Evolutionary conservation across 2,888 invertebrate genomes (phyloP), one percentile per base, ranked within the genome.

Genomic region (Smittia aterrima): DNA sequence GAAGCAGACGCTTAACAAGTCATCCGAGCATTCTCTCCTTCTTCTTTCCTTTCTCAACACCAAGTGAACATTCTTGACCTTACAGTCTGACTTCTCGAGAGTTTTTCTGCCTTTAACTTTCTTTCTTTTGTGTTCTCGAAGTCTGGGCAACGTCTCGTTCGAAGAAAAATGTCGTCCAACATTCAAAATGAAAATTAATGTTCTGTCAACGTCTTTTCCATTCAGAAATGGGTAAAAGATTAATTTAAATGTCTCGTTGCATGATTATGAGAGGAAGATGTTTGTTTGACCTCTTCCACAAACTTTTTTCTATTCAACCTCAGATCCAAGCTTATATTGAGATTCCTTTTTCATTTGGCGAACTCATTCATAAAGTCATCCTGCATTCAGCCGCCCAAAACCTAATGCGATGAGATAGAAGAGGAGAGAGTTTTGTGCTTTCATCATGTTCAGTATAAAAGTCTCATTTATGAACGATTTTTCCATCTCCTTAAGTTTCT

Each of bases 101-200:
- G 2, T 58, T 58, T 58, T 22, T 16, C 1, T 22, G 27, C 20
- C 22, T 58, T 22, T 4, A 58, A 22, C 58, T 58, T 58, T 58
- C 16, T 53, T 4, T n/a, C 13, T 58, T 24, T 58, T 16, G 20
- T 58, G 20, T 7, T 47, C n/a, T n/a, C n/a, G n/a, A n/a, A 16
- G 53, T 18, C n/a, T 18, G 18, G 58, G 6, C 58, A 58, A 9
- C 58, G n/a, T 58, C 22, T 18, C n/a, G n/a, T n/a, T n/a, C 58
- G 18, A 58, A 11, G 47, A 16, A 27, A 64, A 25, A 27, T 1
- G 58, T n/a, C n/a, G n/a, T n/a, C 24, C 24, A 58, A 20, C 27
- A 25, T 13, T n/a, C 25, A 27, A 20, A 64, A 64, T 27, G 64
- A 64, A 27, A 64, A 64, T 64, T 64, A 64, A 64, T 64, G 64